Percentiles rank a stretch among this genome's conserved stretches.
Conservation (phyloP, 2,113 vertebrate species). For the human region DNA sequence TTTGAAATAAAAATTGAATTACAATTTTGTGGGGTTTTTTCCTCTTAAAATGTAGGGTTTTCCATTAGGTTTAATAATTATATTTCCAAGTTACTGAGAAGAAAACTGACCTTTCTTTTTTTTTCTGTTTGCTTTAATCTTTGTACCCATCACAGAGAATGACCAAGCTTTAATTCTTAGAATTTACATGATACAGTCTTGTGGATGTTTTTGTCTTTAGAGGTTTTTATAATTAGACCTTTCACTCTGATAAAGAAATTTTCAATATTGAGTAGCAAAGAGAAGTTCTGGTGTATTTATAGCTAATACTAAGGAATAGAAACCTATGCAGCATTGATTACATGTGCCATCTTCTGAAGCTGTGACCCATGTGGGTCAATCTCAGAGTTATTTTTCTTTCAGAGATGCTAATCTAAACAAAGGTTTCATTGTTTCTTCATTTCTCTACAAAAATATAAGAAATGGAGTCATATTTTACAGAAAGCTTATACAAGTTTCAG, state of each 20-base stretch:
- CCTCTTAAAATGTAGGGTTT: constrained; percentile 25
- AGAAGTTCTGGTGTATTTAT: neutral
- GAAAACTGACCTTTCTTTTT: neutral
- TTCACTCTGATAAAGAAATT: neutral
- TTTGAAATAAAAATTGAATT: constrained; percentile 43
- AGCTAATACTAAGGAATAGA: neutral
- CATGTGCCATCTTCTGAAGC: neutral
- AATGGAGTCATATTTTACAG: neutral
- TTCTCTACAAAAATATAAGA: neutral
- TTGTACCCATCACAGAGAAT: neutral
- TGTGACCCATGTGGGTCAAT: neutral
- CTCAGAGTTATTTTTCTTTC: neutral
- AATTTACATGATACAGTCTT: neutral
- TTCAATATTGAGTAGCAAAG: neutral
- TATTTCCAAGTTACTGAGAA: neutral
- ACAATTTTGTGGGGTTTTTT: neutral
- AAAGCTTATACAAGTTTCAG: neutral
- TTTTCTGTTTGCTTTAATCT: neutral
- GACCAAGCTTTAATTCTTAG: neutral
- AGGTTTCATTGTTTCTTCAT: neutral
- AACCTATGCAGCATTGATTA: constrained; percentile 17
- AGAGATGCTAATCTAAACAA: neutral
- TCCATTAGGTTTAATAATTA: neutral
- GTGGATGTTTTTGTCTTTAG: neutral
- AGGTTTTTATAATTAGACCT: neutral